Base-by-base conservation (phyloP, 2,888 invertebrate genomes). In the Bombylius discolor region DNA sequence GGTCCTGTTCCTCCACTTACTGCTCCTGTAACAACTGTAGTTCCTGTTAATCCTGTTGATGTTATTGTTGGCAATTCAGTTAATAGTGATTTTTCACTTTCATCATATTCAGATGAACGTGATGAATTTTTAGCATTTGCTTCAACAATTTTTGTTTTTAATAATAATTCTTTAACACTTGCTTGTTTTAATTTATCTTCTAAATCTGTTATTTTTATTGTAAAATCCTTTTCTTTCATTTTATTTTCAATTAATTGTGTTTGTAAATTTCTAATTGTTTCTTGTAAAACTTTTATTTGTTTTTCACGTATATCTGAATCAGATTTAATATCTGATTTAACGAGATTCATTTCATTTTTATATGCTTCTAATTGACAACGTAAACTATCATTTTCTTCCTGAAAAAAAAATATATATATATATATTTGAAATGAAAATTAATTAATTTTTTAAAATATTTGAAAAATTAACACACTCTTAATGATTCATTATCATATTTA, bases 331-430 rank as follows among this genome's bases (percentile, higher is more conserved):
- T 94, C 94, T 34, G 83, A 81, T 68, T 91, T 89, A 33, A 93
- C 81, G 45, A 94, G 79, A 64, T 90, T 91, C 52, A 93, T 87
- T 78, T 96, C 95, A 73, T 94, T 94, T 72, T 92, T 92, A 68
- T 91, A 92, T 0, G 94, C 95, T 73, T 94, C 94, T 65, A 95
- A 72, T 76, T 93, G 91, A 73, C 93, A 94, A 59, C 87, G 82
- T 39, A 96, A 77, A 63, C 87, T 88, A 65, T 94, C 93, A 69
- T 94, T 95, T 70, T 96, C 95, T 59, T 89, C 87, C 81, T 87
- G 58, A 39, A 64, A 64, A 47, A 47, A n/a, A 14, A 8, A 14
- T 11, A 45, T 9, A 14, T 14, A 45, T n/a, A 14, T n/a, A n/a
- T 9, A 45, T 44, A 13, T 44, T 44, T 13, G n/a, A 23, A 23